Base-by-base conservation (phyloP, 2,888 invertebrate genomes). In the Malacosoma neustria region DNA sequence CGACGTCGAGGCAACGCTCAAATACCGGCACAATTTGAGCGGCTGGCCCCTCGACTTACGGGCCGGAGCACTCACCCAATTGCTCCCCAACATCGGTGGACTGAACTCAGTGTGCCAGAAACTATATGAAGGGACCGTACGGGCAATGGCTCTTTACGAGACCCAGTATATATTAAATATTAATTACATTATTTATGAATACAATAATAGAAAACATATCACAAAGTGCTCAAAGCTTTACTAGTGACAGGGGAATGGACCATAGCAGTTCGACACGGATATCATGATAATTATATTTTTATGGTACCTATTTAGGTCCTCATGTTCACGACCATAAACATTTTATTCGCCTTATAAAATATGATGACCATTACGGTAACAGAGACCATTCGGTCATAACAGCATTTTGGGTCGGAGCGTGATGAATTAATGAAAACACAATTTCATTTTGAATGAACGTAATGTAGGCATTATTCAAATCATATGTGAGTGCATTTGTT, bases 221-320 rank as follows among this genome's bases (percentile, higher is more conserved):
- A n/a, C n/a, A n/a, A 11, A 33, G 33, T 9, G 33, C n/a, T 2
- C n/a, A 33, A 14, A 12, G 14, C 9, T 12, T 31, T 12, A 12
- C 5, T 12, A 6, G 11, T 33, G n/a, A 14, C 6, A 9, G 22
- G 22, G 22, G 22, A 22, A 22, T 22, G 32, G 14, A 35, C 35
- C 33, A 35, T 35, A 37, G 30, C 34, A 32, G 33, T 34, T 42
- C 43, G 39, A 38, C 39, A 38, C 33, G 33, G 39, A 35, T 30
- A 30, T 22, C 22, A 30, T 35, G 33, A 42, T 35, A 37, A 40
- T 43, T 51, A 36, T 49, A 51, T 45, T 53, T 46, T 49, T 44
- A 38, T 37, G 32, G 34, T 30, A 34, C 35, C 39, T 40, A 45
- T 50, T 44, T 37, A 40, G 40, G 38, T 42, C 43, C 39, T 37